Conservation (phyloP, 2,797 vertebrate species). For the Scyliorhinus canicula region DNA sequence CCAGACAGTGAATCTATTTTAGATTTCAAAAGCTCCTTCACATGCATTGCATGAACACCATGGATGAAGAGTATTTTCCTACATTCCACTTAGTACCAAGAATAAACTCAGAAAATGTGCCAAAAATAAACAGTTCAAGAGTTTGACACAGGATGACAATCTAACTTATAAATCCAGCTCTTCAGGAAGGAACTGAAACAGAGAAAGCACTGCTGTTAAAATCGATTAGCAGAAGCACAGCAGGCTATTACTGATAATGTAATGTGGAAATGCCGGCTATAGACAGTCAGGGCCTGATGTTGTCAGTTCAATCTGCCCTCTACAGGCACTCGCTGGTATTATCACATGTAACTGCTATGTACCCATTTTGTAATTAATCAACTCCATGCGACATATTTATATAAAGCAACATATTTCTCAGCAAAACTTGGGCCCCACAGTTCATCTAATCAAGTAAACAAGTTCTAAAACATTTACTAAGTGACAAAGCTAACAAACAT, state of each 20-base stretch:
- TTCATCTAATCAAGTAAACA: background rate
- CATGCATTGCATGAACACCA: background rate
- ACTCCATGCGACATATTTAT: background rate
- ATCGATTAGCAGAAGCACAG: background rate
- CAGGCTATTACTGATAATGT: background rate
- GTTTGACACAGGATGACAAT: too few relatives aligned
- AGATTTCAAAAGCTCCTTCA: background rate
- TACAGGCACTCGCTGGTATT: background rate
- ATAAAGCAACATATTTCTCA: background rate
- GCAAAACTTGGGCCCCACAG: too few relatives aligned
- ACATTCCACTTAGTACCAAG: background rate
- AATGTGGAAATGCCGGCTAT: too few relatives aligned
- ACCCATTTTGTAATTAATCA: background rate
- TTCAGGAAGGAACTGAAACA: background rate
- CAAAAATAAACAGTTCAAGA: constrained; percentile 9
- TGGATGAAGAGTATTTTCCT: background rate
- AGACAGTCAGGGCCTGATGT: too few relatives aligned
- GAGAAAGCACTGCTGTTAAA: background rate
- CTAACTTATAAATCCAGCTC: background rate
- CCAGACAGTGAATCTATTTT: background rate
- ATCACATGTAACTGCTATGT: background rate
- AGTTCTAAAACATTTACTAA: background rate
- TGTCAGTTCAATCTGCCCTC: background rate
- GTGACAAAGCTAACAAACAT: background rate
- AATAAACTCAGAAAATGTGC: background rate